Base-by-base conservation (phyloP, 2,888 invertebrate species). In the Pachliopta kotzebuea region DNA sequence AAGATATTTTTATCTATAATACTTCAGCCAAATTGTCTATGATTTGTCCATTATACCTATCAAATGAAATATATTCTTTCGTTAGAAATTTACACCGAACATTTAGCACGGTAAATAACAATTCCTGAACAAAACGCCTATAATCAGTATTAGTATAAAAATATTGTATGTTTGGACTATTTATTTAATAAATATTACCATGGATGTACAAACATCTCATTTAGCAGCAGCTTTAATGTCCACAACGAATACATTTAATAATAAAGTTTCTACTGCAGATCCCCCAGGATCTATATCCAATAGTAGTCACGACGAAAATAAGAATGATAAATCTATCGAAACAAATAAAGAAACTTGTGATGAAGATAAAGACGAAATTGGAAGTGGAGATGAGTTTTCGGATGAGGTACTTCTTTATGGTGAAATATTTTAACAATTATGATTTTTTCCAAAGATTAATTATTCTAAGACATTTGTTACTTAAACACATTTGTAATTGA, bases 201-300 rank as follows among this genome's bases (percentile, higher is more conserved):
- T 90, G 90, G 89, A 91, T 77, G 73, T 90, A 57, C 86, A 88
- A 79, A 89, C 89, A n/a, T 90, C 91, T 17, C 91, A 92, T 70
- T 83, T 92, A 71, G 91, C 91, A 54, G 91, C 91, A 49, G 91
- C 91, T 4, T 74, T 92, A 68, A 86, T 91, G 90, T 85, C 90
- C n/a, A 87, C 87, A 23, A 78, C 80, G 21, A 78, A 71, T 63
- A 65, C 75, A 17, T 84, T 81, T 70, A 82, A 70, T 65, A 81
- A 69, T 70, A 82, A 71, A 62, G 79, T 67, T 71, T 67, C 74
- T 20, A 55, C 71, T 24, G 56, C 72, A 24, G 76, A 78, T 54
- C 67, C 68, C 45, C 59, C 73, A 26, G 68, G 68, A 4, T 55
- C 74, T 61, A 66, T 71, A 49, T 69, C 70, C 24, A 70, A 62